Evolutionary conservation across 2,888 invertebrate species (phyloP), one percentile per base, ranked within the genome.

Genomic region (Rhaphigaster nebulosa): DNA sequence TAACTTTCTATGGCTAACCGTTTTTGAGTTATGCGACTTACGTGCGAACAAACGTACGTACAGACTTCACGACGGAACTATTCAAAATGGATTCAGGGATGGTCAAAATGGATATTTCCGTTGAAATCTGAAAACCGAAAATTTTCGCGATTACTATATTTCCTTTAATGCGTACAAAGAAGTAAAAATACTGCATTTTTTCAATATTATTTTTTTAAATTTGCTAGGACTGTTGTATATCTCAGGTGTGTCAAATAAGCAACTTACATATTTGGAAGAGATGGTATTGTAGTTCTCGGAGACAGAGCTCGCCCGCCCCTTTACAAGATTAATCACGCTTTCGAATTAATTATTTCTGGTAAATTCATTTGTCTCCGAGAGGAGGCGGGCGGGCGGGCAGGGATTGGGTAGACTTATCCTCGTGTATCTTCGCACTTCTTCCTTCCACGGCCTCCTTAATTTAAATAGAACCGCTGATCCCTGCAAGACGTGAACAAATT

Each of bases 301-400:
- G 70, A 34, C 70, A 76, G 34, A 26, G 26, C 70, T 38, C 6
- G 20, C 34, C 6, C 5, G 6, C 8, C 20, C 20, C 38, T 34
- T 76, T 76, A 76, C 70, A 84, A 84, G 84, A 84, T 45, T 50
- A 84, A 84, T 84, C 45, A 84, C 41, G 84, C 45, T 50, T 84
- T 84, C 50, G 84, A 84, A 84, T 84, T 45, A 84, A 45, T 84
- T 84, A 50, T 76, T 76, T 50, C 84, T 45, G 26, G 45, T 41
- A 84, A 84, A 84, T 84, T 84, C 84, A 84, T 84, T 84, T 84
- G 84, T 84, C 84, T 84, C 45, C 41, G n/a, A 26, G 29, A 18
- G 15, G 1, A 4, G 15, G n/a, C 20, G 70, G 5, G 12, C 45
- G 23, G 12, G 0, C 2, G 45, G 45, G 13, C 2, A 13, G 45